Percentiles rank a stretch among this genome's conserved stretches.
phyloP scores from a whole-genome alignment of 2,888 invertebrate genomes.

The Plebejus anna region DNA sequence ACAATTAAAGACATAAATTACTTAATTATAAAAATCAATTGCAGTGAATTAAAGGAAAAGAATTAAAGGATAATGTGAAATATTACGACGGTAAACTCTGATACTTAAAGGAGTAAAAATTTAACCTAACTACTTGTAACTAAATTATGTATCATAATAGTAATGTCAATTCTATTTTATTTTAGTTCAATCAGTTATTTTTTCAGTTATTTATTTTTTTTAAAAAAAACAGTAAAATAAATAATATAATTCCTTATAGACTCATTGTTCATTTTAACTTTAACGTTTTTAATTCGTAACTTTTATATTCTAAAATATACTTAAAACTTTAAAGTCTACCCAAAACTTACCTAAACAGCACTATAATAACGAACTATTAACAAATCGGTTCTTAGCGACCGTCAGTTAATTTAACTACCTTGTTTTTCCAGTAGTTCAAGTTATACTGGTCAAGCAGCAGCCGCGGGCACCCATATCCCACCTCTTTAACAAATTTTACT shows the following conservation, averaged over 20 bases:
- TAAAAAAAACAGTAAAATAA: too few relatives aligned
- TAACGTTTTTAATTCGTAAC: background rate
- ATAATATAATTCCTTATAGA: background rate
- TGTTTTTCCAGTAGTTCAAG: conserved; percentile 41
- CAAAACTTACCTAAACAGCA: background rate
- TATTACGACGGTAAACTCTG: too few relatives aligned
- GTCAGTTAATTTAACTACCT: conserved; percentile 13
- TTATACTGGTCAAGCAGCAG: conserved; percentile 47
- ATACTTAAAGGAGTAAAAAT: background rate
- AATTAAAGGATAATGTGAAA: background rate
- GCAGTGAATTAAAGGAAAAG: background rate
- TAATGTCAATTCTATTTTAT: too few relatives aligned
- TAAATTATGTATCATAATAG: too few relatives aligned
- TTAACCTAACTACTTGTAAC: background rate
- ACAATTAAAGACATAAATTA: background rate
- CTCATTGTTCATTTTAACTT: background rate
- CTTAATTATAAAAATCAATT: background rate
- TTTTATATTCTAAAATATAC: background rate
- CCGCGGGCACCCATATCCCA: conserved; percentile 66
- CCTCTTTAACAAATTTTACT: conserved; percentile 78
- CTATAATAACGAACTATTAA: background rate
- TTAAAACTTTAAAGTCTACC: background rate
- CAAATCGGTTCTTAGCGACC: background rate
- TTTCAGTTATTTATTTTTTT: too few relatives aligned
- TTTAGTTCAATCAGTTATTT: too few relatives aligned